Base-by-base conservation (phyloP, 2,888 invertebrate genomes). In the Macrophya alboannulata region DNA sequence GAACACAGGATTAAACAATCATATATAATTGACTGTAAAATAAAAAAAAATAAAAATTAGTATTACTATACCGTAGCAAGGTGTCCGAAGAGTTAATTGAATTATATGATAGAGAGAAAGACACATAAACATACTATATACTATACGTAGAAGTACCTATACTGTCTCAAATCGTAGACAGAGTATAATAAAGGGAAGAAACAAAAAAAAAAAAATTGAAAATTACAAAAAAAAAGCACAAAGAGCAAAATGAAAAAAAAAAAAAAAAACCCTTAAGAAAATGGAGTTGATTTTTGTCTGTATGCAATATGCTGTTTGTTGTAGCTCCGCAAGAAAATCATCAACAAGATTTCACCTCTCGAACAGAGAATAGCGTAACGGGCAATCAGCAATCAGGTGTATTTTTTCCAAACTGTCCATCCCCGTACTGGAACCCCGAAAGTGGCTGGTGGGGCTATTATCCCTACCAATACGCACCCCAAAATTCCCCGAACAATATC, bases 241-340 rank as follows among this genome's bases (percentile, higher is more conserved):
- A 84, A 85, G 59, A 85, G 51, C 81, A 74, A 86, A 65, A 86
- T 74, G 68, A 85, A 77, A 31, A 62, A 79, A 31, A 68, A 85
- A 79, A 87, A 88, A 86, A 87, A 87, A 87, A 87, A 86, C 86
- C 21, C 31, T 37, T 31, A 68, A 37, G 21, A 68, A 71, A 65
- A 71, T 83, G 83, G 82, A 86, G 87, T 85, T 87, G 86, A 88
- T 79, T 87, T 86, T 88, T 90, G 88, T 92, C 88, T 92, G 92
- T 91, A 92, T 92, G 91, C 89, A 91, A 90, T 93, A 89, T 93
- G 92, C 92, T 92, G 92, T 93, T 92, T 93, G 92, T 93, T 93
- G 91, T 93, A 93, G 93, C 92, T 89, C 91, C 90, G 90, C 91
- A 89, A 90, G 93, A 93, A 90, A 92, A 92, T 91, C 91, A 90